Conservation (phyloP, 2,113 vertebrate species). For the Sander lucioperca region DNA sequence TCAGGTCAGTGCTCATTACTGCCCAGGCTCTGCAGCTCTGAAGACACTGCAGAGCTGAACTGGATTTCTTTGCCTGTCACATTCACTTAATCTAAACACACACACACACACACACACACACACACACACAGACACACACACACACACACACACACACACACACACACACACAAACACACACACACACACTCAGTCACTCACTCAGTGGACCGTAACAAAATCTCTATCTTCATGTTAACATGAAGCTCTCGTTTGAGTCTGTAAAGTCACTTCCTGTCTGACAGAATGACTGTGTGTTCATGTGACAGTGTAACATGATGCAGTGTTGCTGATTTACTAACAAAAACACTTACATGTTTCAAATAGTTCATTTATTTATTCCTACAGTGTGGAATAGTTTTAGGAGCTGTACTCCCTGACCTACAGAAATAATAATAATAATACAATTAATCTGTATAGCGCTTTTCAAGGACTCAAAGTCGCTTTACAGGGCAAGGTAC, state of each 20-base stretch:
- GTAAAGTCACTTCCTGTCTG: conserved; percentile 1
- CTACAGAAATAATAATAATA: no score
- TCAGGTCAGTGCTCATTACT: conserved; percentile 53
- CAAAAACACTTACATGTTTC: no score
- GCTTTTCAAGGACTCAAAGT: no score
- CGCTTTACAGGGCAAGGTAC: no score
- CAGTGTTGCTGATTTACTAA: no score
- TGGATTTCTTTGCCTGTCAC: conserved; percentile 49
- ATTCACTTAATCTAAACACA: background rate
- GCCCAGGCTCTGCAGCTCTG: background rate
- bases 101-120: conserved; percentile 7
- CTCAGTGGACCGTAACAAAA: conserved; percentile 15
- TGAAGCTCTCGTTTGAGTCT: conserved; percentile 2
- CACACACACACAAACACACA: background rate
- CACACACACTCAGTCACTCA: background rate
- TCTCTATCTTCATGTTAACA: background rate
- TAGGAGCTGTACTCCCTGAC: no score
- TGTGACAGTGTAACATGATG: background rate
- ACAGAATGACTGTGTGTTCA: background rate
- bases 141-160: background rate
- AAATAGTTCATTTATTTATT: no score
- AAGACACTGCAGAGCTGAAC: conserved; percentile 27
- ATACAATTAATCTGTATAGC: no score
- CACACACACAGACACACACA: background rate
- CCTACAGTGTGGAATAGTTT: no score